These are phyloP conservation scores for Pammene aurita DNA, from an alignment of 2,888 invertebrate species.

Conservation along the genomic window DNA sequence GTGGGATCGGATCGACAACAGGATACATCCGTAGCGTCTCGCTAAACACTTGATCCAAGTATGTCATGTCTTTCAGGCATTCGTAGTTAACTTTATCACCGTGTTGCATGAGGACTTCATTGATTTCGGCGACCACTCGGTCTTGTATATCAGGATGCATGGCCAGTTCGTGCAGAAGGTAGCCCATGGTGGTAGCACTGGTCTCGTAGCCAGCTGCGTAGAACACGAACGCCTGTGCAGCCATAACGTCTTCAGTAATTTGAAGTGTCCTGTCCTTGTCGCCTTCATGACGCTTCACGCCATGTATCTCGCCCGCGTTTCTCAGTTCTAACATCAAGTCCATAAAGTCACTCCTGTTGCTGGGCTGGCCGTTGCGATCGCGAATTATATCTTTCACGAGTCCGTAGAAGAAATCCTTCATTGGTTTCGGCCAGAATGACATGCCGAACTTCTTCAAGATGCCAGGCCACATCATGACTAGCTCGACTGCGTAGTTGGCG, in stretches of 20 bases:
- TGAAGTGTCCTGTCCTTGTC: slow-evolving; percentile 32
- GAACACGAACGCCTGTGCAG: slow-evolving; percentile 46
- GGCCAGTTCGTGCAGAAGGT: slow-evolving; percentile 50
- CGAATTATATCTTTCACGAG: slow-evolving; percentile 37
- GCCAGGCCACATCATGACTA: slow-evolving; percentile 34
- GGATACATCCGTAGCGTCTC: slow-evolving; percentile 43
- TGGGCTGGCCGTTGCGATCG: slow-evolving; percentile 34
- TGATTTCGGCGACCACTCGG: slow-evolving; percentile 27
- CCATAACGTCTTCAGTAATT: slow-evolving; percentile 42
- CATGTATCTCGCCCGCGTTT: slow-evolving; percentile 33
- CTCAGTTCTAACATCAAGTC: slow-evolving; percentile 40
- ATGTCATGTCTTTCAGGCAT: slow-evolving; percentile 35
- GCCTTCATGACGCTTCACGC: slow-evolving; percentile 27
- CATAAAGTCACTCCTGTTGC: slow-evolving; percentile 41
- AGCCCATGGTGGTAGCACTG: slow-evolving; percentile 52
- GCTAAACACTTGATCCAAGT: slow-evolving; percentile 40
- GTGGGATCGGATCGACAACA: slow-evolving; percentile 38
- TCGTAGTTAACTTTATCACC: slow-evolving; percentile 10
- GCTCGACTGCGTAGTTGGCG: slow-evolving; percentile 15
- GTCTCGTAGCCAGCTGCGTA: slow-evolving; percentile 56
- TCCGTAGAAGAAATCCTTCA: slow-evolving; percentile 40
- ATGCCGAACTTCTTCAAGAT: slow-evolving; percentile 36
- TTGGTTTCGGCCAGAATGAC: slow-evolving; percentile 28
- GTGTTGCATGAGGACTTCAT: slow-evolving; percentile 16
- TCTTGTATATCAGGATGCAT: slow-evolving; percentile 40